phyloP scores from a whole-genome alignment of 2,888 invertebrate genomes.

The Cerastis rubricosa region DNA sequence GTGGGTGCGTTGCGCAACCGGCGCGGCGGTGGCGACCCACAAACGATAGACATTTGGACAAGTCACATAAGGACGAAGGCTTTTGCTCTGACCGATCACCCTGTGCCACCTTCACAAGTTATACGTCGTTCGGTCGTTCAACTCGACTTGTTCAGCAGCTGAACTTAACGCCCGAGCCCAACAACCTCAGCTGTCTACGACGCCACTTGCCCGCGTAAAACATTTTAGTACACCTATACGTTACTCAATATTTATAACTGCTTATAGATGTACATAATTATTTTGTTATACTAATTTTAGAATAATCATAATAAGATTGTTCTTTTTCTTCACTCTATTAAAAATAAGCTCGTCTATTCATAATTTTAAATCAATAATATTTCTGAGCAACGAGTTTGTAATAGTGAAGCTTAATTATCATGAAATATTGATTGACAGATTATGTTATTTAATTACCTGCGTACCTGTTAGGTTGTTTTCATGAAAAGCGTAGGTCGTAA shows the following conservation, averaged over 20 bases:
- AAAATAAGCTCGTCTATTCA: background rate
- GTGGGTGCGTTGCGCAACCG: conserved; percentile 78
- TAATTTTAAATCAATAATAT: too few species aligned
- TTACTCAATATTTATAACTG: background rate
- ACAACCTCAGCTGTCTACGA: conserved; percentile 65
- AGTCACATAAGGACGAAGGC: conserved; percentile 82
- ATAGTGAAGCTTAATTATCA: background rate
- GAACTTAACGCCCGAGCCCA: conserved; percentile 69
- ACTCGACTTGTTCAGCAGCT: conserved; percentile 67
- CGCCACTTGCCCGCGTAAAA: conserved; percentile 16
- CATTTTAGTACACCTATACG: background rate
- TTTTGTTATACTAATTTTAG: background rate
- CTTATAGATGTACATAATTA: background rate
- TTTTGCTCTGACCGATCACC: conserved; percentile 82
- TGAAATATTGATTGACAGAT: background rate
- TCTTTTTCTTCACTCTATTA: background rate
- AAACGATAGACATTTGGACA: conserved; percentile 77
- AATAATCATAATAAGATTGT: background rate
- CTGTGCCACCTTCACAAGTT: conserved; percentile 80
- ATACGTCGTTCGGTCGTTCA: conserved; percentile 76
- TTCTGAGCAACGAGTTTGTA: background rate
- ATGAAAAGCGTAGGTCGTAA: background rate
- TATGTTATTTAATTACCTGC: background rate
- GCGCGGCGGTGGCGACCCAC: conserved; percentile 78
- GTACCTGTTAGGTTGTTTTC: background rate